Percentiles rank a stretch among this genome's conserved stretches.
phyloP scores from a whole-genome alignment of 2,888 invertebrate genomes.

The Arenicola marina region DNA sequence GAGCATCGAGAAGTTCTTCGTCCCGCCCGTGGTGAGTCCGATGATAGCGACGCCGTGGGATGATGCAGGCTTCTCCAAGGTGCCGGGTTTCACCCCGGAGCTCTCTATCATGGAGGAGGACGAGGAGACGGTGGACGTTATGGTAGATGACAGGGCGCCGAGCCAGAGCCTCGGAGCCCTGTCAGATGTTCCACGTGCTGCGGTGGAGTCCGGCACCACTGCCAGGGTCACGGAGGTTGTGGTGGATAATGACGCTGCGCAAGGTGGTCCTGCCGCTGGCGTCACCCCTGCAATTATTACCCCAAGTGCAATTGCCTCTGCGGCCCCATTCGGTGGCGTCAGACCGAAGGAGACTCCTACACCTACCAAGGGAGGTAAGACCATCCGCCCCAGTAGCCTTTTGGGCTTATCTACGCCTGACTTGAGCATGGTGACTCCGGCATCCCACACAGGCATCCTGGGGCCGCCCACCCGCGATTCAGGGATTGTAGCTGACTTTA shows the following conservation, averaged over 20 bases:
- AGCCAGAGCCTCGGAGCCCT: neutral
- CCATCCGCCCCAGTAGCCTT: slow-evolving; percentile 41
- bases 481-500: neutral
- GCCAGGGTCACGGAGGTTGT: neutral
- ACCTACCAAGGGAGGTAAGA: neutral
- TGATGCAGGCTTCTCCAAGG: slow-evolving; percentile 22
- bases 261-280: too few species aligned
- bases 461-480: neutral
- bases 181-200: neutral
- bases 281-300: too few species aligned
- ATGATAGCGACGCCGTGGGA: slow-evolving; percentile 23
- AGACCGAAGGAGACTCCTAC: slow-evolving; percentile 1
- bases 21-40: slow-evolving; percentile 9
- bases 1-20: slow-evolving; percentile 19
- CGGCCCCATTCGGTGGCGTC: neutral
- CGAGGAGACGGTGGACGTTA: slow-evolving; percentile 1
- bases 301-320: too few species aligned
- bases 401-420: slow-evolving; percentile 44
- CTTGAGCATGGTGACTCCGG: too few species aligned
- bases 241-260: neutral
- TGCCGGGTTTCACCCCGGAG: slow-evolving; percentile 21
- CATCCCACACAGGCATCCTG: too few species aligned
- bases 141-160: neutral
- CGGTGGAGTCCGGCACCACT: neutral
- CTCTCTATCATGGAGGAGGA: neutral